Conservation (phyloP, 2,113 vertebrate genomes). For the Scophthalmus maximus region DNA sequence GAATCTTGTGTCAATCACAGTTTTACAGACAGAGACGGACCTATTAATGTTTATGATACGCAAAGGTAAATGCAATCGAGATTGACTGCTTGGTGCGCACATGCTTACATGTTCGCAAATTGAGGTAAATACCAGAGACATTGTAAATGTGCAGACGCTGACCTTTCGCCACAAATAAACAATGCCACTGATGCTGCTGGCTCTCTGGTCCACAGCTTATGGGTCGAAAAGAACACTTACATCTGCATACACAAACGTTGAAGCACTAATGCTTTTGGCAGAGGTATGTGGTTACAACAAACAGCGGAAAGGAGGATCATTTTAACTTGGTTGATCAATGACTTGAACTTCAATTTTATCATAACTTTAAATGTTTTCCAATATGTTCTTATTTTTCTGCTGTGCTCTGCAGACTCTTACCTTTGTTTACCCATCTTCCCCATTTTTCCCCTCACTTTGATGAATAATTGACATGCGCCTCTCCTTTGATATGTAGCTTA, state of each 20-base stretch:
- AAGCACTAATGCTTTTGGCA: slow-evolving; percentile 25
- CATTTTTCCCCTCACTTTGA: slow-evolving; percentile 61
- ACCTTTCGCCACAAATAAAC: slow-evolving; percentile 68
- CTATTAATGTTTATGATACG: slow-evolving; percentile 10
- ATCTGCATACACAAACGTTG: slow-evolving; percentile 19
- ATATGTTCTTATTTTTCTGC: not conserved
- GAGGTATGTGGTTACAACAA: slow-evolving; percentile 25
- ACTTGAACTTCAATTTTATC: not conserved
- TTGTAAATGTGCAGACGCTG: slow-evolving; percentile 51
- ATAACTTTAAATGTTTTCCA: not conserved
- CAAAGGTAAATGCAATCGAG: slow-evolving; percentile 38
- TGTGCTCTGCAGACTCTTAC: slow-evolving; percentile 40
- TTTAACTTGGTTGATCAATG: not conserved
- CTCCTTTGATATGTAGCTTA: slow-evolving; percentile 75
- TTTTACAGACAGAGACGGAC: slow-evolving; percentile 13
- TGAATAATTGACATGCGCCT: slow-evolving; percentile 76
- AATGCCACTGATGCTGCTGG: slow-evolving; percentile 40
- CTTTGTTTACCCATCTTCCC: slow-evolving; percentile 70
- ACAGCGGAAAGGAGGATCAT: slow-evolving; percentile 10
- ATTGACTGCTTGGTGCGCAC: slow-evolving; percentile 33
- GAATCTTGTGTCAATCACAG: slow-evolving; percentile 2
- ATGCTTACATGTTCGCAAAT: slow-evolving; percentile 56
- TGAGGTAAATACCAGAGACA: slow-evolving; percentile 59
- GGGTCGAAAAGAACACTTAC: slow-evolving; percentile 55
- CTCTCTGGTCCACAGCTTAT: slow-evolving; percentile 44